Base-by-base conservation (phyloP, 2,888 invertebrate genomes). In the Phragmatobia fuliginosa region DNA sequence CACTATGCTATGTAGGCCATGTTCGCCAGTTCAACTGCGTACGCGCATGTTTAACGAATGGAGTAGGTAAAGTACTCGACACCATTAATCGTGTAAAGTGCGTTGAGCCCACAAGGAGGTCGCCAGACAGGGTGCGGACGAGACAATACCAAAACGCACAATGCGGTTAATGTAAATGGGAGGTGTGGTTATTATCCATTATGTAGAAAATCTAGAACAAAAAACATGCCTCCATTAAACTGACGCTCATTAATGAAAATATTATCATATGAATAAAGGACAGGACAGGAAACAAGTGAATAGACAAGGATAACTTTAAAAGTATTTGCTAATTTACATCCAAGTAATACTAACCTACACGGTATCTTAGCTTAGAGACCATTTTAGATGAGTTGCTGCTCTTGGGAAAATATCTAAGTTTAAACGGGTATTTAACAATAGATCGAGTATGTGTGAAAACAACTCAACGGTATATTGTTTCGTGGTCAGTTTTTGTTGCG, bases 41-140 rank as follows among this genome's bases (percentile, higher is more conserved):
- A 61, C 75, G 73, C 73, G 75, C 74, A 78, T 68, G 72, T 81
- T 75, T 77, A 72, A 80, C 77, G 64, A 70, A 73, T 72, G 60
- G 72, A 62, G 70, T 80, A 72, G 72, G 74, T 80, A 77, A 77
- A 80, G 69, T 74, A 62, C 69, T 78, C 71, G 63, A 73, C 76
- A 78, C 73, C 73, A 78, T 82, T 81, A 76, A 72, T 71, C 80
- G 78, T 67, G 78, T 72, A 65, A 76, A 76, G 74, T 76, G 68
- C 65, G 72, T 62, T 71, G 70, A 72, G 68, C 58, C 70, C 66
- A 66, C 72, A 85, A 85, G 83, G 83, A 85, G 87, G 89, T 88
- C 86, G 83, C 74, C 80, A 83, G 84, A 82, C 83, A 76, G 76
- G 81, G 85, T 75, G 83, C 73, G 80, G 81, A 62, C 78, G 75